These are phyloP conservation scores for Drosophila trichaetosa DNA, from an alignment of 2,888 invertebrate genomes.

Conservation along the genomic window DNA sequence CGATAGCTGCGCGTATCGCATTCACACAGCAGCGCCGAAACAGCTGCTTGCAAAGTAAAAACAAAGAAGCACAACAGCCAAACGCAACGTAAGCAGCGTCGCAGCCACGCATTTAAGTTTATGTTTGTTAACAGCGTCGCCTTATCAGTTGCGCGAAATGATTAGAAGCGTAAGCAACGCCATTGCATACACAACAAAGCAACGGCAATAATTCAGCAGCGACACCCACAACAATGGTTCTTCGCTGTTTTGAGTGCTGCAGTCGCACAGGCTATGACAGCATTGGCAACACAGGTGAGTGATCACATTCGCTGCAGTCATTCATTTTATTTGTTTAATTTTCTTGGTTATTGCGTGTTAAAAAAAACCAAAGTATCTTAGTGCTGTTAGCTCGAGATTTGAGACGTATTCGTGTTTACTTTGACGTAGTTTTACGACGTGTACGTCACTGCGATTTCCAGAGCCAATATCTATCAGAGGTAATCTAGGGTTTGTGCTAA, in stretches of 20 bases:
- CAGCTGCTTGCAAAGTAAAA: slow-evolving; percentile 28
- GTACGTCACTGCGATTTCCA: background rate
- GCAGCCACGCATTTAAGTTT: slow-evolving; percentile 9
- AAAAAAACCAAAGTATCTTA: background rate
- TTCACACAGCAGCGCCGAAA: slow-evolving; percentile 9
- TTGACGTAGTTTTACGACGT: background rate
- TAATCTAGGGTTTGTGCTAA: background rate
- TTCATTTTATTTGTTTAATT: background rate
- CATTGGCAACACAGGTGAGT: slow-evolving; percentile 71
- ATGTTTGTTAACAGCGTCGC: background rate
- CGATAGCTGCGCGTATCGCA: slow-evolving; percentile 3
- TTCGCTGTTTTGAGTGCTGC: slow-evolving; percentile 67
- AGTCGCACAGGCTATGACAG: slow-evolving; percentile 85
- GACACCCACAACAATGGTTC: slow-evolving; percentile 37
- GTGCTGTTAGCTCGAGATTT: background rate
- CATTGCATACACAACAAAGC: slow-evolving; percentile 11
- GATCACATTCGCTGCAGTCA: background rate
- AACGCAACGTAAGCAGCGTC: slow-evolving; percentile 54
- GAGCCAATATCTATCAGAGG: background rate
- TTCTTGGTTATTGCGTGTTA: background rate
- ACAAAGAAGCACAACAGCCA: slow-evolving; percentile 19
- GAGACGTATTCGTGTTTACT: background rate
- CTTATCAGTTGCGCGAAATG: slow-evolving; percentile 38
- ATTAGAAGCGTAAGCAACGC: slow-evolving; percentile 22
- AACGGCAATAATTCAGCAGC: background rate